Evolutionary conservation across 2,797 vertebrate species (phyloP).

Genomic region (Phoxinus dragarum): DNA sequence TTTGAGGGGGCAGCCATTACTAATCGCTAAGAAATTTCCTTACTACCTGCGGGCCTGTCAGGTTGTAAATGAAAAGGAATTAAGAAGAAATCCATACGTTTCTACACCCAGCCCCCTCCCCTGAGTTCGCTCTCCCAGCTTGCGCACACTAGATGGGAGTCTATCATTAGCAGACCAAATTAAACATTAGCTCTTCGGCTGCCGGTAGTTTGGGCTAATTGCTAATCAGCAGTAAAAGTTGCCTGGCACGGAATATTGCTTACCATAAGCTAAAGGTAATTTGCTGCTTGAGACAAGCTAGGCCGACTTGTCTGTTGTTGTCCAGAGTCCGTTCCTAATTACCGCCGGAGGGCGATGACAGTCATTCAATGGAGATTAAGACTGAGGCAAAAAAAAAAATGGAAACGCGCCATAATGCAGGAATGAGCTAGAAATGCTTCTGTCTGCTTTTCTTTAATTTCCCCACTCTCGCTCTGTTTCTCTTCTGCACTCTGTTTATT

Average conservation of each 20-base stretch:
- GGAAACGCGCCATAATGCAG: constrained; percentile 79
- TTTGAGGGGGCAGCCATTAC: constrained; percentile 79
- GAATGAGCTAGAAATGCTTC: constrained; percentile 77
- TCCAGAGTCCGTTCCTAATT: constrained; percentile 82
- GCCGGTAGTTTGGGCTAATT: constrained; percentile 83
- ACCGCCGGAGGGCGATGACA: constrained; percentile 80
- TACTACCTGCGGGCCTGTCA: constrained; percentile 78
- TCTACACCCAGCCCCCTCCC: constrained; percentile 61
- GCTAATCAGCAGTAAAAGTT: constrained; percentile 87
- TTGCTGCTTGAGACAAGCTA: constrained; percentile 79
- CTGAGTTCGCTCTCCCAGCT: constrained; percentile 50
- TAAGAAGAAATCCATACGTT: constrained; percentile 81
- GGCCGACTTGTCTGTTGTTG: constrained; percentile 79
- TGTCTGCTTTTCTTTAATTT: constrained; percentile 77
- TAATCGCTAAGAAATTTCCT: constrained; percentile 79
- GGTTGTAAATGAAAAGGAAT: constrained; percentile 81
- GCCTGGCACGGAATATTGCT: constrained; percentile 84
- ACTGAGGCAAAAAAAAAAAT: constrained; percentile 73
- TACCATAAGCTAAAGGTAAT: constrained; percentile 86
- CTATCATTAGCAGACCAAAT: constrained; percentile 83
- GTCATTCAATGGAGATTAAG: constrained; percentile 83
- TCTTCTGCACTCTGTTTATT: constrained; percentile 67
- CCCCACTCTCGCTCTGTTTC: constrained; percentile 57
- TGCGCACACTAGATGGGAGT: constrained; percentile 66
- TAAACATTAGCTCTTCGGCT: constrained; percentile 82